Evolutionary conservation across 1,140 invertebrate species (phyloP), one percentile per base, ranked within the genome.

Genomic region (Drosophila suzukii): DNA sequence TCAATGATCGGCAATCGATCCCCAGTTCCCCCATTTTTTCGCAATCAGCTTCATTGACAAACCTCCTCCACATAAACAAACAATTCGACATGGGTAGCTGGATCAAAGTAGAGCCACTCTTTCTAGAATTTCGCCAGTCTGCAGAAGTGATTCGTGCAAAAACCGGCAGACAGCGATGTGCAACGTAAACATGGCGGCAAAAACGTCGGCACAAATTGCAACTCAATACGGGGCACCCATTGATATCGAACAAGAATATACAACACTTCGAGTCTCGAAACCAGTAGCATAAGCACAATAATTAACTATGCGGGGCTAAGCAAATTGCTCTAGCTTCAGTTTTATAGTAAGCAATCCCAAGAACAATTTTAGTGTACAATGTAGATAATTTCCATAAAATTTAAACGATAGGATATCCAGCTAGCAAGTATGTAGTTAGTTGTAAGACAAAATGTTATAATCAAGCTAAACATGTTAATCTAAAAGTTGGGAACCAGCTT

Each of bases 201-300:
- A 86, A 55, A 60, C 75, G 75, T 82, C 56, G 79, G 62, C 83
- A 88, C 24, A 79, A 83, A 65, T 51, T 77, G 83, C 54, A 88
- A 86, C 49, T 54, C 34, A 76, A 88, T 73, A 73, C 62, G 20
- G 50, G 46, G 36, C 50, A 11, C 17, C 44, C 39, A 46, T 59
- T 36, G 38, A 39, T 39, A 55, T 62, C 12, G 24, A 43, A 49
- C 15, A 27, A 30, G 36, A n/a, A 4, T 6, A 41, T 32, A 32
- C 2, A 20, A 57, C 30, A 32, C 32, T 24, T 17, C 39, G 20
- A 38, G 11, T 38, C n/a, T 8, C 32, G 12, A 62, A 20, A 46
- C 6, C n/a, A 54, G 32, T 24, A 39, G 17, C 8, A 36, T 24
- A 46, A 60, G 41, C 24, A n/a, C 11, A 4, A 44, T 17, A 27